Base-by-base conservation (phyloP, 1,140 invertebrate species). In the Myzus persicae region DNA sequence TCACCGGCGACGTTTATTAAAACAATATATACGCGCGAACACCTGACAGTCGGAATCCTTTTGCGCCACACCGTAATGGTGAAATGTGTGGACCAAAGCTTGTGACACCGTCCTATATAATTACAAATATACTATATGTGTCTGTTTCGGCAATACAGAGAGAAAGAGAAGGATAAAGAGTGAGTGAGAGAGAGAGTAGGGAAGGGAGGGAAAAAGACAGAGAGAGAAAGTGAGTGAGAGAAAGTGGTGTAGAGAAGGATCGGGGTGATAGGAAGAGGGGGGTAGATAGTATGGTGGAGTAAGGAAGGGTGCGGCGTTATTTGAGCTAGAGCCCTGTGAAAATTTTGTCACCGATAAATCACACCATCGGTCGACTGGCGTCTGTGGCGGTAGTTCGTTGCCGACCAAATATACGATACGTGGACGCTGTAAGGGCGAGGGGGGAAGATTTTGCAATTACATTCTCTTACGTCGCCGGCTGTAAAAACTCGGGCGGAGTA, bases 11-110 rank as follows among this genome's bases (percentile, higher is more conserved):
- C 90, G 54, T 91, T 91, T 91, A 91, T 91, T 91, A 81, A 81
- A 91, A 91, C 90, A 91, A 91, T 91, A 91, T 89, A 89, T 24
- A 48, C 87, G 46, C 87, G n/a, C n/a, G 44, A 6, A 31, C 90
- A 76, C 40, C 42, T 81, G 90, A 91, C 90, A 81, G 59, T 76
- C 42, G 42, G 31, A 91, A 91, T 91, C 90, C 90, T 91, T 76
- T 46, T 48, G 38, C 85, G n/a, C 85, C 14, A 14, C 85, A 31
- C 85, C 7, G 40, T 91, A 91, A 91, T 91, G 90, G 90, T 91
- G 67, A 91, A 91, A 91, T 91, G 67, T 91, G 90, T 91, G 59
- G 46, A n/a, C 46, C n/a, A 44, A 31, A 85, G 59, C 59, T 46
- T 67, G 38, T 90, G 54, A 40, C n/a, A 31, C 26, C 40, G 6